Evolutionary conservation across 2,113 vertebrate genomes (phyloP), one percentile per base, ranked within the genome.

Genomic region (Cebidichthys violaceus): DNA sequence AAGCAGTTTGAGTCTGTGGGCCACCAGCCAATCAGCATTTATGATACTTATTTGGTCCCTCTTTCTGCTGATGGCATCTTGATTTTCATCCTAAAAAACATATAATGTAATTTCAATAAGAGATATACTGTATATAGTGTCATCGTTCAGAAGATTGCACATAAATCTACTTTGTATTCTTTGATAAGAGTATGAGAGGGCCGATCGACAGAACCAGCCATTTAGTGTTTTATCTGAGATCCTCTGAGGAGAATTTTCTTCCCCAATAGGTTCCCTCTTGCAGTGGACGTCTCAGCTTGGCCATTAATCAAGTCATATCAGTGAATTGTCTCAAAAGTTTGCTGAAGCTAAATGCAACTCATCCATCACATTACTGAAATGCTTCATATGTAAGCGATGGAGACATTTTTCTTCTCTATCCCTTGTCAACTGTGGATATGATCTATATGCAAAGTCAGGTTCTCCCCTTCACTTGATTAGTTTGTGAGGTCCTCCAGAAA

Each of bases 271-370:
- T 70, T 83, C 79, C 62, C 50, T 70, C 82, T 78, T 77, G 82
- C 81, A 83, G 79, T 80, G 85, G 85, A 83, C 66, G 5, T 91
- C 70, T 84, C 75, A 27, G 74, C 84, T 59, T 45, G 85, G 91
- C 85, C 92, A 94, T 95, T 94, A 94, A 95, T 95, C 94, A 95
- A 92, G 70, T 92, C 77, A 88, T 94, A 94, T 95, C 94, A 94
- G 90, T 57, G 77, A 86, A 90, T 88, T 62, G 92, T 92, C 90
- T 90, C 86, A 86, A 91, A 94, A 92, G 91, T 94, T 94, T 93
- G 92, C 89, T 71, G 78, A 90, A 93, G 92, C 79, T 92, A 96
- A 95, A 95, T 93, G 91, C 88, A 89, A 89, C 84, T 91, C 94
- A 94, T 95, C 93, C 91, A 94, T 95, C 94, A 94, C 85, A 22